Conservation (phyloP, 92 coral and sea anemone species). For the Meandrina meandrites region DNA sequence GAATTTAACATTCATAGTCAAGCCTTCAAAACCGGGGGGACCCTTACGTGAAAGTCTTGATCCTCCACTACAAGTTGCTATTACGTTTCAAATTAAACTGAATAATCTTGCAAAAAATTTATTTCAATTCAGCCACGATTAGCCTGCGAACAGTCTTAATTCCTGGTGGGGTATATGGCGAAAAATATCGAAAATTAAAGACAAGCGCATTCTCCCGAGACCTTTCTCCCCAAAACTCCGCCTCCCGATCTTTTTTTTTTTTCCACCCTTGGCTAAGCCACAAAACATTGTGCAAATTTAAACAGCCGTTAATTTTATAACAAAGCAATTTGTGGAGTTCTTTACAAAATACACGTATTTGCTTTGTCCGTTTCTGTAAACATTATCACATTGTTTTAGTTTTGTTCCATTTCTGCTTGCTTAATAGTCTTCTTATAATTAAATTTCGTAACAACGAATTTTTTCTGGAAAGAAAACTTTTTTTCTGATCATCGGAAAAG, state of each 20-base stretch:
- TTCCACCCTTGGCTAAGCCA: not conserved
- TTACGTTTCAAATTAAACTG: not conserved
- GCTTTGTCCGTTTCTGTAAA: not conserved
- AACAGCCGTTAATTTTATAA: not conserved
- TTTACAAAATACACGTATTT: not conserved
- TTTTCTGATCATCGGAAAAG: not conserved
- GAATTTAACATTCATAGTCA: too few species aligned
- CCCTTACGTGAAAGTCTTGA: too few species aligned
- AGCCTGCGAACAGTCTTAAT: too few species aligned
- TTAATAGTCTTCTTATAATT: not conserved
- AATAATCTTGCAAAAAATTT: not conserved
- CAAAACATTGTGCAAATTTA: not conserved
- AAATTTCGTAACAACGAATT: not conserved
- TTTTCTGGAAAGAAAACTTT: not conserved
- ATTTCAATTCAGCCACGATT: too few species aligned
- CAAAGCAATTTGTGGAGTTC: not conserved
- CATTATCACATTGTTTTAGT: not conserved
- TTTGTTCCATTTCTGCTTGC: slow-evolving; percentile 7
- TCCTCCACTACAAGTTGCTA: not conserved
- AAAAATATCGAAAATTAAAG: too few species aligned
- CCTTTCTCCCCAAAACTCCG: too few species aligned
- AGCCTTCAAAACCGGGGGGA: too few species aligned
- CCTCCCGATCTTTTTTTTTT: too few species aligned
- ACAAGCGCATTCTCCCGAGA: too few species aligned
- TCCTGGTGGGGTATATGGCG: too few species aligned